Percentiles rank a stretch among this genome's conserved stretches.
Evolutionary conservation across 2,888 invertebrate genomes (phyloP).

Genomic region (Eupithecia insigniata): DNA sequence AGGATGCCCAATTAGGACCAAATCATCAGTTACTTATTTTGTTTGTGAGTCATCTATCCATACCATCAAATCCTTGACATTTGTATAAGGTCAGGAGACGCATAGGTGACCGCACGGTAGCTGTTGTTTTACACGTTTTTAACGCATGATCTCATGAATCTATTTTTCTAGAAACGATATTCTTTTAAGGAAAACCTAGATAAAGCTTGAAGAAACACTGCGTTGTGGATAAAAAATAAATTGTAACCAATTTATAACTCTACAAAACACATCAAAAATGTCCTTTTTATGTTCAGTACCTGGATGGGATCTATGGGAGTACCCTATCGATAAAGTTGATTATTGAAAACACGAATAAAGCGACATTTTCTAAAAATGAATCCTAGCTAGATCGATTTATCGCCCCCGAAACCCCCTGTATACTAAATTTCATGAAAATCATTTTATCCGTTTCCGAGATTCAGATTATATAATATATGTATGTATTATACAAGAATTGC

Average conservation of each 20-base stretch:
- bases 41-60: neutral
- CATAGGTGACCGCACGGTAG: neutral
- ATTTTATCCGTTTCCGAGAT: too few species aligned
- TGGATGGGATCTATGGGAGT: too few species aligned
- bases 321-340: too few species aligned
- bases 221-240: neutral
- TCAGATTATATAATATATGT: too few species aligned
- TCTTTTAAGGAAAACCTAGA: neutral
- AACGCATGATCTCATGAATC: neutral
- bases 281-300: too few species aligned
- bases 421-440: too few species aligned
- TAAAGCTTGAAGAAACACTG: neutral
- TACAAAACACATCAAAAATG: neutral
- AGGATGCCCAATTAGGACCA: neutral
- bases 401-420: too few species aligned
- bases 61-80: slow-evolving; percentile 1
- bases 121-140: neutral
- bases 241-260: neutral
- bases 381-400: too few species aligned
- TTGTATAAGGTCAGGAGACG: neutral
- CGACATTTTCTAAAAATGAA: too few species aligned
- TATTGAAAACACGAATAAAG: too few species aligned
- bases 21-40: neutral
- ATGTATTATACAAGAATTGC: too few species aligned
- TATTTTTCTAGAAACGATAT: neutral